Conservation (phyloP, 2,797 vertebrate species). For the Myiothlypis coronata region DNA sequence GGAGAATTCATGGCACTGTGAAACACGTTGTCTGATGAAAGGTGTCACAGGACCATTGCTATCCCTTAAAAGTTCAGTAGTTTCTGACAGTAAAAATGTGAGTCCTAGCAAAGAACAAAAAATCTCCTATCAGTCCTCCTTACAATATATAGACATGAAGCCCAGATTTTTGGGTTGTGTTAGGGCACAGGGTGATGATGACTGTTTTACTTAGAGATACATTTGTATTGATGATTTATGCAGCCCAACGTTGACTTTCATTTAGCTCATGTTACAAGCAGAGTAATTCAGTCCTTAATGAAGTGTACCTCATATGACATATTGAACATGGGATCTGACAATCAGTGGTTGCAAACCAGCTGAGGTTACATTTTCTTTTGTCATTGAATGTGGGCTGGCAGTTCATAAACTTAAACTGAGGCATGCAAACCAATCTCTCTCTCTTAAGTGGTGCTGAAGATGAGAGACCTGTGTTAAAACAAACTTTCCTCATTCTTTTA, state of each 20-base stretch:
- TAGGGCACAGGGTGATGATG: slow-evolving; percentile 27
- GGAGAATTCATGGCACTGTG: background rate
- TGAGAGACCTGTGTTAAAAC: background rate
- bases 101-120: slow-evolving; percentile 1
- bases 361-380: slow-evolving; percentile 65
- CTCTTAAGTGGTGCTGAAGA: background rate
- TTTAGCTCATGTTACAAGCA: slow-evolving; percentile 69
- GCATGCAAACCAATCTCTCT: slow-evolving; percentile 1
- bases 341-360: slow-evolving; percentile 55
- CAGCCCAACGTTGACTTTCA: slow-evolving; percentile 57
- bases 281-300: slow-evolving; percentile 72
- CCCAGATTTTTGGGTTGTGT: slow-evolving; percentile 48
- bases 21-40: background rate
- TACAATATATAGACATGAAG: background rate
- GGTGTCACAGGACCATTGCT: background rate
- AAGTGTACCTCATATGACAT: slow-evolving; percentile 65
- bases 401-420: slow-evolving; percentile 66
- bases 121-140: background rate
- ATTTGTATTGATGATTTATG: slow-evolving; percentile 69
- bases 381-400: slow-evolving; percentile 54
- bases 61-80: background rate
- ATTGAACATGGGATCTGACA: slow-evolving; percentile 64
- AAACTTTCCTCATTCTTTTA: background rate
- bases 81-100: slow-evolving; percentile 20
- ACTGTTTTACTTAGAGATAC: slow-evolving; percentile 53